A percentile compares a stretch with the other conserved stretches of the same genome.
Conservation (phyloP, 1,140 invertebrate genomes). For the Protaetia brevitarsis region DNA sequence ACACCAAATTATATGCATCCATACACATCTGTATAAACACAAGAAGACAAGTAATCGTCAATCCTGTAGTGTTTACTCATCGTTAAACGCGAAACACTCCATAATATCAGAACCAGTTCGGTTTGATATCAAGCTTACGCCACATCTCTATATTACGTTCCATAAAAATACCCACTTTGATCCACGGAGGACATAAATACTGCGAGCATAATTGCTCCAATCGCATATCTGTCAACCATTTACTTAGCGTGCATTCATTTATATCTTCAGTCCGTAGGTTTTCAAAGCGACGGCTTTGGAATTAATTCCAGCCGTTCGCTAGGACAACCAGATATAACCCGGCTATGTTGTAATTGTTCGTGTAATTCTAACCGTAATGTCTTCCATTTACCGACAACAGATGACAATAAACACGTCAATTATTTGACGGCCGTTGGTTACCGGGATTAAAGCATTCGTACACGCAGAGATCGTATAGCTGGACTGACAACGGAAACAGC, state of each 20-base stretch:
- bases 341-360: conserved; percentile 11
- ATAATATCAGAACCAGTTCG: not conserved
- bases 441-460: conserved; percentile 5
- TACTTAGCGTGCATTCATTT: too few species aligned
- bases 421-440: conserved; percentile 1
- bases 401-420: conserved; percentile 15
- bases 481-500: not conserved
- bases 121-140: not conserved
- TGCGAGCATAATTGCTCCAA: not conserved
- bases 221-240: not conserved
- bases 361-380: conserved; percentile 12
- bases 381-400: not conserved
- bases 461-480: not conserved
- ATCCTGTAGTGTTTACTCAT: too few species aligned
- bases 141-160: not conserved
- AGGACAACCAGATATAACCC: not conserved
- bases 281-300: not conserved
- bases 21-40: too few species aligned
- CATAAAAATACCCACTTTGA: conserved; percentile 3
- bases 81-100: too few species aligned
- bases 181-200: not conserved
- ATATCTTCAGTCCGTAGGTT: not conserved
- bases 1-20: too few species aligned
- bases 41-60: too few species aligned
- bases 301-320: not conserved